Evolutionary conservation across 2,797 vertebrate genomes (phyloP), one percentile per base, ranked within the genome.

Genomic region (Petrocephalus schoutedeni): DNA sequence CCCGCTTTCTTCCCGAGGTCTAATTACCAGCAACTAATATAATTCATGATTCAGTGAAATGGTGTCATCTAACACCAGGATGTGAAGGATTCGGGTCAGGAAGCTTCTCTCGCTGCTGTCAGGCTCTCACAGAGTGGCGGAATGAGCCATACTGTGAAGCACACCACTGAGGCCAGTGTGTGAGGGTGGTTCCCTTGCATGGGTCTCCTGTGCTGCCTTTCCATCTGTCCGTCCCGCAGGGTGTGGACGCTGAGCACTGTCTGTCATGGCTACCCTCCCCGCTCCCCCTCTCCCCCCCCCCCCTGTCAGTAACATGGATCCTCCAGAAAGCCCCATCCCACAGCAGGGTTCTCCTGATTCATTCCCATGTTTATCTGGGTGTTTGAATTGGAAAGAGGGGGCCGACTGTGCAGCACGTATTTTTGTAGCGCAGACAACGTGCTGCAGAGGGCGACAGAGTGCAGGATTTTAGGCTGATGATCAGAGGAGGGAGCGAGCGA

Each of bases 401-500:
- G 28, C 64, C 6, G 28, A 36, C 64, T 2, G 10, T 5, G 61
- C 61, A 12, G 61, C 61, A 28, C 2, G 9, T 64, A 23, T 28
- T 28, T 28, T 9, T 64, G 64, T 67, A 71, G 64, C 64, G 36
- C 67, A 36, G 67, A 45, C 67, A 36, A 71, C 32, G 32, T 71
- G 67, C 67, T 71, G 67, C 67, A 71, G 67, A 71, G 67, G 32
- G 32, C 14, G 64, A 71, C 5, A 71, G 64, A 71, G 64, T 16
- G 64, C 12, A 16, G 67, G 67, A 71, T 36, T 36, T 36, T 71
- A 58, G 49, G 61, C 32, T 77, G 74, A 53, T 85, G 56, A 28
- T 77, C 51, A 80, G 64, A 74, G 14, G 14, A 77, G 32, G 82
- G 19, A 53, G 49, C 54, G 45, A 67, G 45, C 23, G 86, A 90